Evolutionary conservation across 2,113 vertebrate genomes (phyloP).

Genomic region (Nematolebias whitei): DNA sequence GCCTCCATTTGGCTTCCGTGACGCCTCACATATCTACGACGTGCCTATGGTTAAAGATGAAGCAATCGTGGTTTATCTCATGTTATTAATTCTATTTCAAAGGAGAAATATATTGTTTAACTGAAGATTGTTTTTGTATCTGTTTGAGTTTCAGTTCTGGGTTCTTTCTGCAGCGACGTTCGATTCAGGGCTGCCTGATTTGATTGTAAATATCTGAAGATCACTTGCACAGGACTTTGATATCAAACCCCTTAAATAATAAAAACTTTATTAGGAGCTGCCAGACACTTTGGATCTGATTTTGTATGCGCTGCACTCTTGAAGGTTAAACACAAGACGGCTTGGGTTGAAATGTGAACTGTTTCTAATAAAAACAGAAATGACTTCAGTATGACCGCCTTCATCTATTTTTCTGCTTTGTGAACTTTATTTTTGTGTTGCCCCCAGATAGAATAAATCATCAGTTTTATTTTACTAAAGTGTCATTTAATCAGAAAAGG

Average conservation of each 20-base stretch:
- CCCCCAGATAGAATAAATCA: too few species aligned
- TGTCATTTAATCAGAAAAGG: too few species aligned
- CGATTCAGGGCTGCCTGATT: constrained; percentile 74
- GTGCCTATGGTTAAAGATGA: constrained; percentile 83
- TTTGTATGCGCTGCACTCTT: constrained; percentile 77
- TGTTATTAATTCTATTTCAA: constrained; percentile 81
- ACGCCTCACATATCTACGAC: constrained; percentile 77
- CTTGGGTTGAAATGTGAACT: constrained; percentile 69
- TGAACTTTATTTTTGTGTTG: constrained; percentile 8
- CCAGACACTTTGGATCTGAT: constrained; percentile 70
- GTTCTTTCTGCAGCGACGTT: constrained; percentile 41
- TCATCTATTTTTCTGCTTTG: constrained; percentile 10
- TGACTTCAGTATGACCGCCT: constrained; percentile 36
- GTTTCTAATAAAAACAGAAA: constrained; percentile 81
- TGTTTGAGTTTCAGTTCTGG: constrained; percentile 53
- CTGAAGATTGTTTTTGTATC: constrained; percentile 73
- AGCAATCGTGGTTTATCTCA: constrained; percentile 83
- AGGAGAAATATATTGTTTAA: constrained; percentile 76
- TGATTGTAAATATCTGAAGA: constrained; percentile 85
- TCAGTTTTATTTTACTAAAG: too few species aligned
- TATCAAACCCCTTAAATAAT: constrained; percentile 68
- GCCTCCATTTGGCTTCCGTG: constrained; percentile 50
- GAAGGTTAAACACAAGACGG: constrained; percentile 43
- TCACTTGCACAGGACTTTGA: constrained; percentile 79
- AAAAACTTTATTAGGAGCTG: constrained; percentile 68